Conservation (phyloP, 2,113 vertebrate genomes). For the Prinia subflava region DNA sequence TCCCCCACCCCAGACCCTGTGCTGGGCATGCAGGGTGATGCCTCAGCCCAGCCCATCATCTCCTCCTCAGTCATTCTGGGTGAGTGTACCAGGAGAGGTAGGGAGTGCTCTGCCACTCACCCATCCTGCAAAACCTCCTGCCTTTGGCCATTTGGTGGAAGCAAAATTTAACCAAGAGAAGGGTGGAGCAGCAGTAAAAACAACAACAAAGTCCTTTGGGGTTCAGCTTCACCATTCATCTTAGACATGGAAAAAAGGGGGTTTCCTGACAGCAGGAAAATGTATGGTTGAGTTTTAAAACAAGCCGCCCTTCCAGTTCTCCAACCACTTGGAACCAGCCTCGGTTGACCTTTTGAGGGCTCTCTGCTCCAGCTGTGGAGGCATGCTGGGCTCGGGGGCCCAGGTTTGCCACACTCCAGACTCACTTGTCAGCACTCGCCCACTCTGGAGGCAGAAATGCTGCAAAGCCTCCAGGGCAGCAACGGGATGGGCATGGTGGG, state of each 20-base stretch:
- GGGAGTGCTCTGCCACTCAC: neutral
- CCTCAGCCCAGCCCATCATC: neutral
- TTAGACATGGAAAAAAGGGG: constrained; percentile 34
- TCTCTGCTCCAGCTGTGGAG: neutral
- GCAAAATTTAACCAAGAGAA: neutral
- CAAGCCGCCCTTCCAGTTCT: constrained; percentile 23
- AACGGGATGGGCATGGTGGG: fast-evolving
- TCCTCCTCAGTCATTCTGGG: fast-evolving
- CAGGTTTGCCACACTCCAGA: neutral
- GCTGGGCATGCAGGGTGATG: neutral
- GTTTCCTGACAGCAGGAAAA: constrained; percentile 14
- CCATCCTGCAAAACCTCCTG: neutral
- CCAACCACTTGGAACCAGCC: neutral
- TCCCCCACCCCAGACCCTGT: neutral
- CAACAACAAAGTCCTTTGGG: neutral
- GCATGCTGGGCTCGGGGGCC: neutral
- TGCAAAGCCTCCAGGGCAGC: fast-evolving
- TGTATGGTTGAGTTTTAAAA: neutral
- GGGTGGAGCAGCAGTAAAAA: neutral
- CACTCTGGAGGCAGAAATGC: neutral
- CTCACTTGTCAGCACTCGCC: neutral
- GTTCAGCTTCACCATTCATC: neutral
- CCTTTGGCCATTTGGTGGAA: neutral
- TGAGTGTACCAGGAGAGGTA: neutral
- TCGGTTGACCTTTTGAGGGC: neutral